Conservation (phyloP, 2,888 invertebrate genomes). For the Eustalomyia histrio region DNA sequence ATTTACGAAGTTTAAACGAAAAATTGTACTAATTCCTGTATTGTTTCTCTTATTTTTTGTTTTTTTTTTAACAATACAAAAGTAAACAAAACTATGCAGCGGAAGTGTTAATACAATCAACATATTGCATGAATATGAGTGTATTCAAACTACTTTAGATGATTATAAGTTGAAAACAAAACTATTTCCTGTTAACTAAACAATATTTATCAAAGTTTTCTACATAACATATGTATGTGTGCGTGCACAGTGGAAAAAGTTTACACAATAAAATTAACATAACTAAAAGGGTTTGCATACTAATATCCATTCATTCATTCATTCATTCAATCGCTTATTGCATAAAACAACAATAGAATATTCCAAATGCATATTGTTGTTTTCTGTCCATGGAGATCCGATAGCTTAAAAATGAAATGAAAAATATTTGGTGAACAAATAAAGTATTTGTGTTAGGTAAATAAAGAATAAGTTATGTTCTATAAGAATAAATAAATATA, state of each 20-base stretch:
- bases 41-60: not conserved
- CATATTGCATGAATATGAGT: constrained; percentile 15
- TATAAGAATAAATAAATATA: no score
- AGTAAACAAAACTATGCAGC: not conserved
- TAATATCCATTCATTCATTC: not conserved
- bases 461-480: no score
- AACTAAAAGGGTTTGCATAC: constrained; percentile 16
- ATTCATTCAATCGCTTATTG: constrained; percentile 2
- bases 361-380: not conserved
- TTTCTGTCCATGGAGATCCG: not conserved
- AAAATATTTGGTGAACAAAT: not conserved
- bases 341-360: constrained; percentile 1
- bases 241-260: constrained; percentile 35
- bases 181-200: constrained; percentile 7
- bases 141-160: constrained; percentile 20
- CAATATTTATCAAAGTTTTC: constrained; percentile 3
- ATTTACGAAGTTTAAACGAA: not conserved
- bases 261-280: constrained; percentile 63
- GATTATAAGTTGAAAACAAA: constrained; percentile 55
- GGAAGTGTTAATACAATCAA: constrained; percentile 59
- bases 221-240: not conserved
- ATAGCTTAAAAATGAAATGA: not conserved
- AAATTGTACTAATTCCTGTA: not conserved
- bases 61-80: no score
- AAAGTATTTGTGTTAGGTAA: not conserved